These are phyloP conservation scores for Sylvicola cinctus DNA, from an alignment of 2,888 invertebrate genomes.

Conservation along the genomic window DNA sequence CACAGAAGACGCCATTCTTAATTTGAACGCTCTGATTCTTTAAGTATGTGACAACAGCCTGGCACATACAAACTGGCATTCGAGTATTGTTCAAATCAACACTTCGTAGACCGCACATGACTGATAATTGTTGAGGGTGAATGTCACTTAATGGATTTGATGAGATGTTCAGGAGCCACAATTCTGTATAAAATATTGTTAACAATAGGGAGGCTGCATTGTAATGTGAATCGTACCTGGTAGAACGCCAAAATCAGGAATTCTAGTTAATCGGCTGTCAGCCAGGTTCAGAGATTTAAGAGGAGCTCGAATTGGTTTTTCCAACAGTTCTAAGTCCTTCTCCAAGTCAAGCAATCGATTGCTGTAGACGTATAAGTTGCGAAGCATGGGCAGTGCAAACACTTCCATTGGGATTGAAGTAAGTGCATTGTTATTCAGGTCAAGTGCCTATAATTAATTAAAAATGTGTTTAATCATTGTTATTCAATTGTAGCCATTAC, in stretches of 20 bases:
- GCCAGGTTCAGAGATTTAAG: slow-evolving; percentile 36
- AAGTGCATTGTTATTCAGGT: slow-evolving; percentile 23
- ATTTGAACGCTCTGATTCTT: slow-evolving; percentile 11
- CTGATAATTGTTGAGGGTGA: slow-evolving; percentile 31
- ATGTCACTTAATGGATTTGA: slow-evolving; percentile 29
- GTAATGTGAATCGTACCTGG: too few relatives aligned
- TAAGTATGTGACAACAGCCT: slow-evolving; percentile 18
- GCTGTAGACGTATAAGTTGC: slow-evolving; percentile 25
- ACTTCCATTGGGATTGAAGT: slow-evolving; percentile 21
- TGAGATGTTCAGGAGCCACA: slow-evolving; percentile 40
- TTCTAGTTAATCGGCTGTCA: slow-evolving; percentile 31
- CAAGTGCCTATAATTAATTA: slow-evolving; percentile 17
- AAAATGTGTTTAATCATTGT: too few relatives aligned
- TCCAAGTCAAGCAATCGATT: too few relatives aligned
- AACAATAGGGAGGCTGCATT: too few relatives aligned
- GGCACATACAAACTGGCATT: slow-evolving; percentile 17
- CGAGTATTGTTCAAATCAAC: slow-evolving; percentile 29
- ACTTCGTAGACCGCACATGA: slow-evolving; percentile 36
- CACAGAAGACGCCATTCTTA: too few relatives aligned
- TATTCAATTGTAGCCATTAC: neutral
- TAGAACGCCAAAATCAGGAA: slow-evolving; percentile 38
- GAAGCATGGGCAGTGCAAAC: slow-evolving; percentile 34
- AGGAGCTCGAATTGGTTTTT: slow-evolving; percentile 34
- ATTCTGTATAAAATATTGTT: slow-evolving; percentile 15
- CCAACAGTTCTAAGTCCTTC: slow-evolving; percentile 14